These are phyloP conservation scores for Telmatochromis sp. DNA, from an alignment of 2,113 vertebrate genomes.

Conservation along the genomic window DNA sequence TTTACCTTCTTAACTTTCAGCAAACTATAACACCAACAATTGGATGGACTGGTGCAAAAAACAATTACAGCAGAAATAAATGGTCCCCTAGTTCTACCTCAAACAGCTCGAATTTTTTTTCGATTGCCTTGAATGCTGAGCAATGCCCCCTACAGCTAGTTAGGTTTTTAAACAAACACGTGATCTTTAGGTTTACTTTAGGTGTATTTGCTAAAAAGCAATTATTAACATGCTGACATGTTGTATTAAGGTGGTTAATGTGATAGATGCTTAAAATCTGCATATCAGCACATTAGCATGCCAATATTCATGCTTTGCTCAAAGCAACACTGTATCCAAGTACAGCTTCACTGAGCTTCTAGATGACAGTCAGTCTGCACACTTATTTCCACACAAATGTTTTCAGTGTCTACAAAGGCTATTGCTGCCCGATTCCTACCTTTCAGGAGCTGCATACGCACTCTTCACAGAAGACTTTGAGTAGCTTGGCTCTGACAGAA, in stretches of 20 bases:
- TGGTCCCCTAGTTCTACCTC: neutral
- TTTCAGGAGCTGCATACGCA: slow-evolving; percentile 46
- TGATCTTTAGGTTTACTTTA: neutral
- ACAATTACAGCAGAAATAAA: neutral
- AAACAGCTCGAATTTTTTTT: neutral
- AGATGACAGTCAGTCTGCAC: neutral
- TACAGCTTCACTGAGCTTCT: neutral
- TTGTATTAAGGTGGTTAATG: neutral
- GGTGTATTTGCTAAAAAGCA: neutral
- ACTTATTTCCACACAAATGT: neutral
- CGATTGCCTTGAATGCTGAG: neutral
- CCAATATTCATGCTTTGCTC: neutral
- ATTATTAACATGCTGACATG: neutral
- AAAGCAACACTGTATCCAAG: neutral
- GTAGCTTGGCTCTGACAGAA: neutral
- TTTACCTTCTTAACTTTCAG: neutral
- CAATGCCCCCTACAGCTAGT: neutral
- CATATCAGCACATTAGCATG: neutral
- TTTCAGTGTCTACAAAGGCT: neutral
- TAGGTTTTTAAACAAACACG: neutral
- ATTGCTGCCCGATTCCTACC: slow-evolving; percentile 18
- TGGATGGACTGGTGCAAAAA: neutral
- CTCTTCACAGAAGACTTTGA: slow-evolving; percentile 40
- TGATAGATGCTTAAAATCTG: neutral
- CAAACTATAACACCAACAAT: neutral